Evolutionary conservation across 1,140 invertebrate species (phyloP).

Genomic region (silkworm (Bombyx mori)): ASM3026992v2 NC_085109.1:11091001-11091500

Average conservation of each 20-base stretch:
- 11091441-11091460: constrained; percentile 74
- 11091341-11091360: too few relatives aligned
- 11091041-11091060: too few relatives aligned
- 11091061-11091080: too few relatives aligned
- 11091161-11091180: constrained; percentile 54
- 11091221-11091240: background rate
- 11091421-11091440: background rate
- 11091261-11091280: too few relatives aligned
- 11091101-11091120: constrained; percentile 47
- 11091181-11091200: constrained; percentile 29
- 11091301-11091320: too few relatives aligned
- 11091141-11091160: constrained; percentile 49
- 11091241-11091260: too few relatives aligned
- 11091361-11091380: too few relatives aligned
- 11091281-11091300: too few relatives aligned
- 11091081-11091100: constrained; percentile 52
- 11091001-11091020: too few relatives aligned
- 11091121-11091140: constrained; percentile 35
- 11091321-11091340: too few relatives aligned
- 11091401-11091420: background rate
- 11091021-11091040: too few relatives aligned
- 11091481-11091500: constrained; percentile 80
- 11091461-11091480: constrained; percentile 82
- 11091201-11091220: too few relatives aligned
- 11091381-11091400: background rate